These are phyloP conservation scores for Tetramorium alpestre DNA, from an alignment of 1,140 invertebrate genomes.

Conservation along the genomic window DNA sequence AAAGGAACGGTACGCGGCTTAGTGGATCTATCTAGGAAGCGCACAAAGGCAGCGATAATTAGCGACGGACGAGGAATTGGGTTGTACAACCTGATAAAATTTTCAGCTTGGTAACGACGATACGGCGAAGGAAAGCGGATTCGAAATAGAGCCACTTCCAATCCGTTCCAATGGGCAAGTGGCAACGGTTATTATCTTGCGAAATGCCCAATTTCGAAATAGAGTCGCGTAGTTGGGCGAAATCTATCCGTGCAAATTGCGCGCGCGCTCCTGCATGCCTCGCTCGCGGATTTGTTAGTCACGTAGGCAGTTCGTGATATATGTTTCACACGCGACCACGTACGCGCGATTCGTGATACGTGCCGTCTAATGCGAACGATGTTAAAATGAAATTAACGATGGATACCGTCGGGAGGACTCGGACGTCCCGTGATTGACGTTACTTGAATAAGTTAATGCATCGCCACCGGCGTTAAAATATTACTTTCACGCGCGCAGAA, in stretches of 20 bases:
- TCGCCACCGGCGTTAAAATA: slow-evolving; percentile 27
- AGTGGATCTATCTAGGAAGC: neutral
- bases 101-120: neutral
- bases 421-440: slow-evolving; percentile 15
- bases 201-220: slow-evolving; percentile 20
- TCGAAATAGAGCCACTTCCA: neutral
- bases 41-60: slow-evolving; percentile 26
- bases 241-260: slow-evolving; percentile 42
- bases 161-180: neutral
- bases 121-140: slow-evolving; percentile 1
- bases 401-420: slow-evolving; percentile 12
- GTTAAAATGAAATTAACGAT: slow-evolving; percentile 57
- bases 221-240: slow-evolving; percentile 23
- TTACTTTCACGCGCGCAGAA: neutral
- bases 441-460: slow-evolving; percentile 49
- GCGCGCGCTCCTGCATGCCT: neutral
- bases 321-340: slow-evolving; percentile 30
- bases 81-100: slow-evolving; percentile 7
- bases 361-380: slow-evolving; percentile 38
- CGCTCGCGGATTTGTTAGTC: slow-evolving; percentile 47
- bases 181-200: neutral
- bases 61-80: neutral
- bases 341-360: slow-evolving; percentile 46
- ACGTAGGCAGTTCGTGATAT: slow-evolving; percentile 46
- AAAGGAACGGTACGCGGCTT: neutral